phyloP scores from a whole-genome alignment of 2,113 vertebrate genomes.

The Rissa tridactyla region DNA sequence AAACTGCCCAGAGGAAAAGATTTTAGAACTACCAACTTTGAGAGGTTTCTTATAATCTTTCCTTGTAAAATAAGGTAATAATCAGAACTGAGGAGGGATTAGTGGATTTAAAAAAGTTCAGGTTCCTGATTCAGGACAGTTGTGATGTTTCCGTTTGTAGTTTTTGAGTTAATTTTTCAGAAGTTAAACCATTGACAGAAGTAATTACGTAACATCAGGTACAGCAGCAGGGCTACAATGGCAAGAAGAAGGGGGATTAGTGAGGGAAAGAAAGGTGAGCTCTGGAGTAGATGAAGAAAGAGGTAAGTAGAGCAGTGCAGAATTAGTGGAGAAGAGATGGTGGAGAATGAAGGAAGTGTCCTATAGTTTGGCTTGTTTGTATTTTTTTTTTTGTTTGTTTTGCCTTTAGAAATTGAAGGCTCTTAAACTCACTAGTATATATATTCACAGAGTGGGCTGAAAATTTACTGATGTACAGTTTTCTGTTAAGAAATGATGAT shows the following conservation, averaged over 20 bases:
- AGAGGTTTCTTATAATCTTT: neutral
- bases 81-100: neutral
- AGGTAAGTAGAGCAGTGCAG: neutral
- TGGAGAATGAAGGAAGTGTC: neutral
- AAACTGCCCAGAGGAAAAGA: neutral
- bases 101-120: neutral
- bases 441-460: neutral
- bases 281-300: neutral
- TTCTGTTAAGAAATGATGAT: conserved; percentile 10
- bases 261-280: neutral
- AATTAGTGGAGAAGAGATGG: neutral
- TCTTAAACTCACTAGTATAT: neutral
- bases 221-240: neutral
- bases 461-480: neutral
- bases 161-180: neutral
- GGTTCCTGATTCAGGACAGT: neutral
- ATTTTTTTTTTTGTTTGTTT: neutral
- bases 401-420: neutral
- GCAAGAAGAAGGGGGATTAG: neutral
- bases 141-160: neutral
- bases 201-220: neutral
- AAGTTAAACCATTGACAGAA: neutral
- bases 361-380: neutral
- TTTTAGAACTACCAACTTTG: neutral
- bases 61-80: neutral